Evolutionary conservation across 1,140 invertebrate genomes (phyloP).

Genomic region (Musca vetustissima): DNA sequence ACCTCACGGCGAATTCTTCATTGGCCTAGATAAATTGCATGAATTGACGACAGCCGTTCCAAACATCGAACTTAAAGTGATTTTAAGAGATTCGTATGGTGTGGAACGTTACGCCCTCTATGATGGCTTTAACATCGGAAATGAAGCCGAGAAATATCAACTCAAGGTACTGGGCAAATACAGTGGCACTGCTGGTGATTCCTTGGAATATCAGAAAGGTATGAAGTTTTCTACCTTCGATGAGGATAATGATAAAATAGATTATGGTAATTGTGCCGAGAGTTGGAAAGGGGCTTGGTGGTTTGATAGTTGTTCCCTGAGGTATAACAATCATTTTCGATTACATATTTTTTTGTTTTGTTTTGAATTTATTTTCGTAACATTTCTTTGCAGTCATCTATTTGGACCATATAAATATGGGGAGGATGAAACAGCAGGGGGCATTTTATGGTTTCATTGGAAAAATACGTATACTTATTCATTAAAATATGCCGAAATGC

Average conservation of each 20-base stretch:
- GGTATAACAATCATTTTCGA: too few relatives aligned
- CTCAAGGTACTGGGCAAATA: slow-evolving; percentile 39
- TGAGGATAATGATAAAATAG: slow-evolving; percentile 37
- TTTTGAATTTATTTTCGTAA: too few relatives aligned
- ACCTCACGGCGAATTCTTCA: too few relatives aligned
- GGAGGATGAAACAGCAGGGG: too few relatives aligned
- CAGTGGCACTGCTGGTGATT: slow-evolving; percentile 39
- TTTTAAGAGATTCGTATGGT: slow-evolving; percentile 38
- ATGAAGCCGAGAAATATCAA: slow-evolving; percentile 38
- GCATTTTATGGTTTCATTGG: too few relatives aligned
- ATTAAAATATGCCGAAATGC: too few relatives aligned
- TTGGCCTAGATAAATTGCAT: too few relatives aligned
- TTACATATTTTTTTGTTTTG: too few relatives aligned
- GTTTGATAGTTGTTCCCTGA: slow-evolving; percentile 51
- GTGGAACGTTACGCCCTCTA: slow-evolving; percentile 36
- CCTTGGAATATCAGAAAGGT: slow-evolving; percentile 34
- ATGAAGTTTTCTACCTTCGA: slow-evolving; percentile 44
- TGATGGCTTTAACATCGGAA: slow-evolving; percentile 40
- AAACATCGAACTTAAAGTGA: slow-evolving; percentile 3
- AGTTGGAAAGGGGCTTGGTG: slow-evolving; percentile 43
- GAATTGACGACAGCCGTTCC: too few relatives aligned
- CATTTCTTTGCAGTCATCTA: too few relatives aligned
- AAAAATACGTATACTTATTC: too few relatives aligned
- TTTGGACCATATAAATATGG: too few relatives aligned
- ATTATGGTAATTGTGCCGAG: slow-evolving; percentile 34